Conservation (phyloP, 2,797 vertebrate genomes). For the Bovichtus diacanthus region DNA sequence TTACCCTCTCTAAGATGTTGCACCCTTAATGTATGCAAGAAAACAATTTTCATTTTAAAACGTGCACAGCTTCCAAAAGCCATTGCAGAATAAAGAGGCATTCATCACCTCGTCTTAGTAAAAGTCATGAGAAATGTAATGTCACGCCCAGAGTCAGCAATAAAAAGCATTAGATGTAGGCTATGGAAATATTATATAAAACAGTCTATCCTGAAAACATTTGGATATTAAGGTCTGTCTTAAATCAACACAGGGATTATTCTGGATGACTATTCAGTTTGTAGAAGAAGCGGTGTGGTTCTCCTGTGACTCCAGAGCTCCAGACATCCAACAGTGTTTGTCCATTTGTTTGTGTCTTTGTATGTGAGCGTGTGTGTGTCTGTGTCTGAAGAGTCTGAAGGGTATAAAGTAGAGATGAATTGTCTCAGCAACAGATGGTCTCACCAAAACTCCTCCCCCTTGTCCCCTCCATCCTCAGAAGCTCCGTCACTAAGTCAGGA, state of each 20-base stretch:
- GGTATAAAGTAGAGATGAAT: conserved; percentile 62
- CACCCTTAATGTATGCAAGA: neutral
- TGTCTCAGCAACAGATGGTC: conserved; percentile 84
- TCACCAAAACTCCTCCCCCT: conserved; percentile 64
- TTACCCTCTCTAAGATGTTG: neutral
- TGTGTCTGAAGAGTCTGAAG: conserved; percentile 47
- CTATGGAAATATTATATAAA: neutral
- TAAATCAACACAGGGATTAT: neutral
- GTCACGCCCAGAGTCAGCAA: neutral
- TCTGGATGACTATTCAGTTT: neutral
- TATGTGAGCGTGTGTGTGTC: conserved; percentile 27
- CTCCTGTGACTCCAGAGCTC: neutral
- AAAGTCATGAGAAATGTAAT: neutral
- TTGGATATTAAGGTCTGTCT: neutral
- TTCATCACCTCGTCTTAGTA: neutral
- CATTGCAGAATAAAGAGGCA: neutral
- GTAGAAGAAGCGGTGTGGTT: neutral
- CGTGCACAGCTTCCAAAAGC: neutral
- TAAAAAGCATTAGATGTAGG: neutral
- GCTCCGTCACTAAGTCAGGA: conserved; percentile 69
- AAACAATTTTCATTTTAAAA: too few species aligned
- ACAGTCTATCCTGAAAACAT: neutral
- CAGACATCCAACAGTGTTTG: conserved; percentile 37
- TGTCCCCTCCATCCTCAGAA: conserved; percentile 60
- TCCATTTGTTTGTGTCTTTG: conserved; percentile 38